A percentile compares a stretch with the other conserved stretches of the same genome.
phyloP scores from a whole-genome alignment of 2,888 invertebrate genomes.

The Gymnocheta viridis region DNA sequence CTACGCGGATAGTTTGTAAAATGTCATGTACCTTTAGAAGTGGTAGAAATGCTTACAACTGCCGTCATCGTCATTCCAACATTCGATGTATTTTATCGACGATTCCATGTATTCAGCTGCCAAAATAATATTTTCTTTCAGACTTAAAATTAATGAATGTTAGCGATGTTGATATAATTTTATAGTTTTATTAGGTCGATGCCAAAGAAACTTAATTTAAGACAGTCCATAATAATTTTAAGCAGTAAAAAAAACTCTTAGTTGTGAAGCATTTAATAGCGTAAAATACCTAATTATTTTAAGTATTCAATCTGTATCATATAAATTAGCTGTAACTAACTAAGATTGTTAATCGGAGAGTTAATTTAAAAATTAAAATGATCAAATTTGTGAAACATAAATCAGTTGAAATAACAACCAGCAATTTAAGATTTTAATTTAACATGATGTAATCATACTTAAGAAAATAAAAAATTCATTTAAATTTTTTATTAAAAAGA shows the following conservation, averaged over 20 bases:
- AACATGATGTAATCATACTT: conserved; percentile 28
- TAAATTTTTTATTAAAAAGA: not conserved
- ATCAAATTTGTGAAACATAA: conserved; percentile 18
- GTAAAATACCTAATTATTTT: not conserved
- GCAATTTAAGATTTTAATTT: not conserved
- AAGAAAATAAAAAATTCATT: not conserved
- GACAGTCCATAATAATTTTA: too few species aligned
- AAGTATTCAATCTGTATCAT: not conserved
- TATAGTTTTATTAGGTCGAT: not conserved
- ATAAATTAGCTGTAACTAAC: not conserved
- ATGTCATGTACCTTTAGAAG: too few species aligned
- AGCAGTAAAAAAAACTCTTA: not conserved
- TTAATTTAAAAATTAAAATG: conserved; percentile 1
- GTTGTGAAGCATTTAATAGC: not conserved
- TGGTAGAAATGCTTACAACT: too few species aligned
- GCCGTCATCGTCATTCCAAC: too few species aligned
- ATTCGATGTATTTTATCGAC: too few species aligned
- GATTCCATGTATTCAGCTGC: too few species aligned
- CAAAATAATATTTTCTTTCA: too few species aligned
- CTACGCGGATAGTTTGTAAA: too few species aligned
- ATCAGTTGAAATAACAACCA: not conserved
- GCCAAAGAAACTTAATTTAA: too few species aligned
- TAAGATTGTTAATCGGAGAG: not conserved
- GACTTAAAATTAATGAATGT: too few species aligned
- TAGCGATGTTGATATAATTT: too few species aligned